Base-by-base conservation (phyloP, 2,888 invertebrate species). In the Coelinius sp. region DNA sequence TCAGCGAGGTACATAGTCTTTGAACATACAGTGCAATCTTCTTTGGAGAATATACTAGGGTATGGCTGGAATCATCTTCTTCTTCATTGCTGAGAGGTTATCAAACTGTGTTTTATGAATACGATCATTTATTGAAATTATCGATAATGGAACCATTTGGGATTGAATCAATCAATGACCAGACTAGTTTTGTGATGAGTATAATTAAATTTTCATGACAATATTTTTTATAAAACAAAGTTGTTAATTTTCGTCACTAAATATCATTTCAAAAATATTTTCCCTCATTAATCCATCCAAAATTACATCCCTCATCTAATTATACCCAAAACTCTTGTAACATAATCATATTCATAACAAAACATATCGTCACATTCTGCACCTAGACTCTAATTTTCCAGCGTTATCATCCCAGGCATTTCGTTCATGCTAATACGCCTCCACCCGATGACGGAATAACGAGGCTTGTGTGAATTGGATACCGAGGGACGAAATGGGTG, bases 401-500 rank as follows among this genome's bases (percentile, higher is more conserved):
- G 6, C 22, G 20, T 53, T 2, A 12, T 22, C 27, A 44, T 17
- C 20, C 31, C 12, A 22, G 10, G 17, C 27, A 31, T 56, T 31
- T 56, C 17, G 68, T 38, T 56, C 6, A 53, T 68, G 56, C 27
- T 56, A 68, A 68, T 68, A 56, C 25, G 31, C 38, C 17, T n/a
- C 22, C 41, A 14, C 44, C 38, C 46, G 41, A 70, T 64, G 74
- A 67, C 64, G 69, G 71, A 73, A 74, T 77, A 77, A 76, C 76
- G 69, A 72, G 59, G 74, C 72, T 35, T 27, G 59, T 73, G 72
- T 73, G 75, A 77, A 75, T 76, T 76, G 76, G 76, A 77, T 76
- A 73, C 73, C 71, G 69, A 71, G 70, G 73, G 74, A 73, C 70
- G 74, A 75, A 77, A 77, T 75, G 77, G 75, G 12, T 71, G 75